Conservation (phyloP, 2,113 vertebrate species). For the Alligator sinensis region DNA sequence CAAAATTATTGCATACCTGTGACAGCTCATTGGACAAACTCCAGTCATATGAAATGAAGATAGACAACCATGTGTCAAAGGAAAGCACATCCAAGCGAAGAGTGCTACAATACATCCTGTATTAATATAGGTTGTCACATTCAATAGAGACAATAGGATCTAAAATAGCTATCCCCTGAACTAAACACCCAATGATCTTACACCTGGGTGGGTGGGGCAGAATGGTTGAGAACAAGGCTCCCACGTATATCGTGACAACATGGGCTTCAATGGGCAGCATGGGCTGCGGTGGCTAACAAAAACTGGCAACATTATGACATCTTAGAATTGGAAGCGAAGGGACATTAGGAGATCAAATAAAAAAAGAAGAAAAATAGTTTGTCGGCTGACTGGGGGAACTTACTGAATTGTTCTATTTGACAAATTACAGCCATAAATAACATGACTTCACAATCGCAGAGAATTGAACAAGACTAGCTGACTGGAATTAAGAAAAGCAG, state of each 20-base stretch:
- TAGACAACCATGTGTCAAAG: not conserved
- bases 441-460: not conserved
- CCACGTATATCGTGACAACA: not conserved
- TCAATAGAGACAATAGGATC: not conserved
- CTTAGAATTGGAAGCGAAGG: not conserved
- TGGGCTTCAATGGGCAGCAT: not conserved
- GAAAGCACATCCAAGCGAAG: not conserved
- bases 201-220: not conserved
- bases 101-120: accelerated
- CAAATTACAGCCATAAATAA: slow-evolving; percentile 8
- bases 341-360: not conserved
- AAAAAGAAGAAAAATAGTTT: not conserved
- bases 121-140: not conserved
- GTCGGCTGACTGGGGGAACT: not conserved
- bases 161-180: not conserved
- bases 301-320: accelerated
- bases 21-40: not conserved
- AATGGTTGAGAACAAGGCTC: not conserved
- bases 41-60: not conserved
- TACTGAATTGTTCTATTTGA: slow-evolving; percentile 9
- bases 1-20: not conserved
- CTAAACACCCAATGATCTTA: not conserved
- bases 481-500: slow-evolving; percentile 42
- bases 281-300: not conserved
- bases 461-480: not conserved